Percentiles rank a stretch among this genome's conserved stretches.
Conservation (phyloP, 2,797 vertebrate species). For the Mormyrops attenuatus region DNA sequence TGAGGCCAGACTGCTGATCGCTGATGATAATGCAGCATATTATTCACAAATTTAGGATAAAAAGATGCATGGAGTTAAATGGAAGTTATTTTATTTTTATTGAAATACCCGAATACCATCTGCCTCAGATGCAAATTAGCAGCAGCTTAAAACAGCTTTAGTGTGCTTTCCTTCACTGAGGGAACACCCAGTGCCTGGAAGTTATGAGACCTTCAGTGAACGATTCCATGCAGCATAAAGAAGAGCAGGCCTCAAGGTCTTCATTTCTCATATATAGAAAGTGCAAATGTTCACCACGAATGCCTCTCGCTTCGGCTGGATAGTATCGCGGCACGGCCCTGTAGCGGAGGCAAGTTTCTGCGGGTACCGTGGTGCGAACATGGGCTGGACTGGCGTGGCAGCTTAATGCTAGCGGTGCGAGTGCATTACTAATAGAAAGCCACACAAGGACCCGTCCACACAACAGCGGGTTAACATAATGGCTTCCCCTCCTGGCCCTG, state of each 20-base stretch:
- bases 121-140: neutral
- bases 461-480: constrained; percentile 67
- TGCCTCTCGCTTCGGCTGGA: constrained; percentile 60
- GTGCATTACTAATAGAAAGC: constrained; percentile 68
- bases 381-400: constrained; percentile 40
- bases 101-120: neutral
- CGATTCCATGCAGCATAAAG: neutral
- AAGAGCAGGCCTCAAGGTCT: constrained; percentile 39
- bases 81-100: neutral
- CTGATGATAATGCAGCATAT: neutral
- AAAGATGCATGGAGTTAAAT: neutral
- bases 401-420: constrained; percentile 59
- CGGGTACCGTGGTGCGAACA: constrained; percentile 52
- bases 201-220: neutral
- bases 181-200: neutral
- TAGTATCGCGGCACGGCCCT: constrained; percentile 64
- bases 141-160: neutral
- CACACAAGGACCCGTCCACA: constrained; percentile 58
- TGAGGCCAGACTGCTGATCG: neutral
- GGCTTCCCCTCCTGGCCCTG: constrained; percentile 64
- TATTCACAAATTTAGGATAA: neutral
- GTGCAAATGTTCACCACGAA: constrained; percentile 59
- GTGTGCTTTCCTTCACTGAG: neutral
- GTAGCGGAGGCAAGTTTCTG: constrained; percentile 66
- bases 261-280: constrained; percentile 72